Evolutionary conservation across 2,797 vertebrate genomes (phyloP).

Genomic region (Glossophaga mutica): DNA sequence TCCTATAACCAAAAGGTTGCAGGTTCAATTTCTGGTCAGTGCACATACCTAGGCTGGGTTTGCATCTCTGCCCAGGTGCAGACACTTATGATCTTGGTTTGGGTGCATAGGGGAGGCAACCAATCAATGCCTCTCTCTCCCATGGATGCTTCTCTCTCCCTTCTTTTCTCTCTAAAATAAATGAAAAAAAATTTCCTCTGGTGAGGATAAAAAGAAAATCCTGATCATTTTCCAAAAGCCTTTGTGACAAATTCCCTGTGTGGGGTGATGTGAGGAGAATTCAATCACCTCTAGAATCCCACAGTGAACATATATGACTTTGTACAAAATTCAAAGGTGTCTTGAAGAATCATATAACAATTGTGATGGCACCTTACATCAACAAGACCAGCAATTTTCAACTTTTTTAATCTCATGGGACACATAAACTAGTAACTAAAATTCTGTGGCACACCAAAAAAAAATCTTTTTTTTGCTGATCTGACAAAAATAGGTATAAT

Average conservation of each 20-base stretch:
- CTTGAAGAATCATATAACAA: background rate
- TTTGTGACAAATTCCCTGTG: background rate
- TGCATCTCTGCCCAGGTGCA: background rate
- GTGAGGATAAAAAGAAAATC: background rate
- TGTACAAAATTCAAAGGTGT: conserved; percentile 8
- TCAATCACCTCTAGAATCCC: background rate
- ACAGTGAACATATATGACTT: background rate
- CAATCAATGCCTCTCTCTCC: background rate
- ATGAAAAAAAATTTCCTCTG: background rate
- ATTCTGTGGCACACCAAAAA: background rate
- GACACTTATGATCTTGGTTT: background rate
- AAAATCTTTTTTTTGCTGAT: background rate
- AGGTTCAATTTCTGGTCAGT: background rate
- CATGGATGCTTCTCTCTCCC: no score
- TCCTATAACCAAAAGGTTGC: background rate
- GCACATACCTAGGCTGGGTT: background rate
- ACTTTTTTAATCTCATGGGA: background rate
- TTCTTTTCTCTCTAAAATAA: background rate
- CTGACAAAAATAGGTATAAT: background rate
- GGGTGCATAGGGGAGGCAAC: background rate
- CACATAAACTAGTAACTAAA: background rate
- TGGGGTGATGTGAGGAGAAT: background rate
- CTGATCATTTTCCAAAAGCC: background rate
- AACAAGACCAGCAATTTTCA: background rate
- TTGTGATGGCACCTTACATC: background rate